Base-by-base conservation (phyloP, 2,797 vertebrate genomes). In the Rhinichthys osculus region DNA sequence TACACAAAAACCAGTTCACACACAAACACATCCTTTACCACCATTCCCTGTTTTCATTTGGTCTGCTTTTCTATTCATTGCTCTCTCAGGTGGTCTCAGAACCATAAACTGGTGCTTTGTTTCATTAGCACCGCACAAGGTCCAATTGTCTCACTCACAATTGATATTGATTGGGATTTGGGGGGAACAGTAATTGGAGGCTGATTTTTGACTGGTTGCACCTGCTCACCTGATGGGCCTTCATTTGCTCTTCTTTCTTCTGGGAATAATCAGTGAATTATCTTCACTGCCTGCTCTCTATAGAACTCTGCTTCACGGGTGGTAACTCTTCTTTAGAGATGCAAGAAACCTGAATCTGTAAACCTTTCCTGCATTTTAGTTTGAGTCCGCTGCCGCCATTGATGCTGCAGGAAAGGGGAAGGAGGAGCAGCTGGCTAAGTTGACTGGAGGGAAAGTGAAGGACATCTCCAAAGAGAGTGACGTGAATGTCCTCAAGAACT, bases 151-250 rank as follows among this genome's bases (percentile, higher is more conserved):
- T 92, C 64, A 6, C 89, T 91, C 88, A 89, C 92, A 89, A 92
- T 87, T 87, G 81, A 78, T 83, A 91, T 92, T 92, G 92, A 94
- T 94, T 93, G 92, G 91, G 83, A 87, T 89, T 90, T 90, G 88
- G 9, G 90, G 92, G 89, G 90, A 89, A 93, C 92, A 90, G 89
- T 94, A 92, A 94, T 95, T 93, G 91, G 92, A 90, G 92, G 90
- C 91, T 64, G 89, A 90, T 88, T 93, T 90, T 92, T 79, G 90
- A 91, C 91, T 93, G 92, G 93, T 92, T 93, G 82, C 74, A 80
- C 47, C 81, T 81, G 78, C 69, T 90, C 59, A 84, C 73, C 71
- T 85, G 83, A 87, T 85, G 80, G 17, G 71, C 57, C 52, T 82
- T 86, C 84, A 87, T 89, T 87, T 82, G 81, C 78, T 88, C 81